A percentile compares a stretch with the other conserved stretches of the same genome.
These are phyloP conservation scores for Leuciscus waleckii DNA, from an alignment of 2,797 vertebrate genomes.

Conservation along the genomic window DNA sequence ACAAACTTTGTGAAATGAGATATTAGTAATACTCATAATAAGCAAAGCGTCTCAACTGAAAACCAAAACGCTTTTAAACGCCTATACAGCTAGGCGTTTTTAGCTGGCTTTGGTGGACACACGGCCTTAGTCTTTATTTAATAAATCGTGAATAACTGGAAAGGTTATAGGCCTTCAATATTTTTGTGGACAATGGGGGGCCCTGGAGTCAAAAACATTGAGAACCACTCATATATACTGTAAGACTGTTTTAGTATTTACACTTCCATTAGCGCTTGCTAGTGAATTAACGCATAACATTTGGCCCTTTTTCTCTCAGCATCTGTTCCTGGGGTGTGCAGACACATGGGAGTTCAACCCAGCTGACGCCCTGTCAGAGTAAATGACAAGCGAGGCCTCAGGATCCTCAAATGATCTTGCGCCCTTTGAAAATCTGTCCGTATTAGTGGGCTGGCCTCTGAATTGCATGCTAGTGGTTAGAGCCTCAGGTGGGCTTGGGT, in stretches of 20 bases:
- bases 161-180: background rate
- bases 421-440: conserved; percentile 23
- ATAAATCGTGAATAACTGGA: background rate
- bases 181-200: too few species aligned
- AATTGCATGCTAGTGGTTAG: conserved; percentile 22
- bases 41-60: too few species aligned
- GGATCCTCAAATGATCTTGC: conserved; percentile 41
- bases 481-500: conserved; percentile 46
- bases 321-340: conserved; percentile 44
- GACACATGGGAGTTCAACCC: conserved; percentile 27
- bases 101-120: too few species aligned
- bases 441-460: conserved; percentile 32
- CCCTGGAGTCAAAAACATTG: background rate
- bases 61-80: too few species aligned
- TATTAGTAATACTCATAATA: too few species aligned
- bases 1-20: too few species aligned
- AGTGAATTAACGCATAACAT: conserved; percentile 25
- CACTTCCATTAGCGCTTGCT: background rate
- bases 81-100: too few species aligned
- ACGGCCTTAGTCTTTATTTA: background rate
- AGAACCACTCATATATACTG: background rate
- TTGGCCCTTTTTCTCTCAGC: conserved; percentile 17
- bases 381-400: conserved; percentile 49
- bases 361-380: conserved; percentile 51
- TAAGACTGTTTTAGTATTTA: conserved; percentile 19